phyloP scores from a whole-genome alignment of 2,888 invertebrate species.

The Miltochrista miniata region DNA sequence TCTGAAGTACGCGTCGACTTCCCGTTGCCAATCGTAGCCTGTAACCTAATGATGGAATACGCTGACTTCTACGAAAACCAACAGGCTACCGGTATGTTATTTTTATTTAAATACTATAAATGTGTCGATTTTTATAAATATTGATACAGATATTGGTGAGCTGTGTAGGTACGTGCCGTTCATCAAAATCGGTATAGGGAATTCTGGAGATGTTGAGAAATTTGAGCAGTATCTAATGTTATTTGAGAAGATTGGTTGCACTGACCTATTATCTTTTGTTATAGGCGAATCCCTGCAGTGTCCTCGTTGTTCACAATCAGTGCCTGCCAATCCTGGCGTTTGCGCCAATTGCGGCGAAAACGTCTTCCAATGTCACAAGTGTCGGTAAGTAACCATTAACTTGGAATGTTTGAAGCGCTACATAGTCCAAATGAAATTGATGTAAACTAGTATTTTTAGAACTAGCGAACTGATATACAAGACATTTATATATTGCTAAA shows the following conservation, averaged over 20 bases:
- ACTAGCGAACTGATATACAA: no score
- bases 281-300: constrained; percentile 94
- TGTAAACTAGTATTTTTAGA: no score
- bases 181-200: no score
- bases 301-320: constrained; percentile 97
- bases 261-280: constrained; percentile 2
- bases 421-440: no score
- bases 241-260: no score
- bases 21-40: constrained; percentile 97
- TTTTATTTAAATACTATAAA: neutral
- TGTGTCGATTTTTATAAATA: no score
- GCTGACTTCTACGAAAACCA: constrained; percentile 98
- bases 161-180: no score
- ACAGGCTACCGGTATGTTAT: constrained; percentile 88
- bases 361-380: constrained; percentile 99
- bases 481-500: no score
- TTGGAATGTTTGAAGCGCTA: no score
- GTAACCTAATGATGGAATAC: constrained; percentile 99
- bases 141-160: neutral
- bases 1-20: constrained; percentile 98
- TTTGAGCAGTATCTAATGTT: neutral
- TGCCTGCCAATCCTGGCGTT: constrained; percentile 98
- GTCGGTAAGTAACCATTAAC: constrained; percentile 83
- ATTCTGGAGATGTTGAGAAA: no score
- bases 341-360: constrained; percentile 99